Conservation (phyloP, 2,888 invertebrate genomes). For the Hyles lineata region DNA sequence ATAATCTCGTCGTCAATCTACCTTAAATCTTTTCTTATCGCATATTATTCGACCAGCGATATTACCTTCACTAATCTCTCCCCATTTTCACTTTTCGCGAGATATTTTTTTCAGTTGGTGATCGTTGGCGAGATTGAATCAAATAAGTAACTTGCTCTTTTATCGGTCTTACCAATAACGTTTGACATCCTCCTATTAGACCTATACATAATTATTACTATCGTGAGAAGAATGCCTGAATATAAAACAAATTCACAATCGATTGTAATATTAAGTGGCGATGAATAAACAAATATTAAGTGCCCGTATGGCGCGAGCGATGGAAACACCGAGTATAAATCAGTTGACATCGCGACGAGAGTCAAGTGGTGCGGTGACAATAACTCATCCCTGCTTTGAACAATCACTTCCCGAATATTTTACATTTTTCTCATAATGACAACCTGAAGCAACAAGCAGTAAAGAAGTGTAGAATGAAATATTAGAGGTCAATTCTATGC, state of each 20-base stretch:
- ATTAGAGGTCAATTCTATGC: too few species aligned
- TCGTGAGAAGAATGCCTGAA: background rate
- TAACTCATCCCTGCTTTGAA: background rate
- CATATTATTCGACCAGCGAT: too few species aligned
- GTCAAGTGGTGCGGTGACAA: slow-evolving; percentile 38
- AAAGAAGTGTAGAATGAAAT: too few species aligned
- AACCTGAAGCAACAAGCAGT: too few species aligned
- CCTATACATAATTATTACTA: background rate
- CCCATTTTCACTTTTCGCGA: too few species aligned
- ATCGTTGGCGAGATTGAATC: too few species aligned
- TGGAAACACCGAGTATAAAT: slow-evolving; percentile 43
- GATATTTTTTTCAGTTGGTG: too few species aligned
- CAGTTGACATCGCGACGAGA: slow-evolving; percentile 42
- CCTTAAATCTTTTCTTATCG: too few species aligned
- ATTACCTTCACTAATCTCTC: too few species aligned
- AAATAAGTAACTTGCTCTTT: too few species aligned
- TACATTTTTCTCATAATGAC: background rate
- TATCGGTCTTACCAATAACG: background rate
- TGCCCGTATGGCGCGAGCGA: slow-evolving; percentile 49
- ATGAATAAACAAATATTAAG: slow-evolving; percentile 34
- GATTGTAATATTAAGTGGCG: slow-evolving; percentile 15
- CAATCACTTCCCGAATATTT: background rate
- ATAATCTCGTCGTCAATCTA: too few species aligned
- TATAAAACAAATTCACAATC: background rate
- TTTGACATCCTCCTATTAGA: background rate